Percentiles rank a stretch among this genome's conserved stretches.
Evolutionary conservation across 2,888 invertebrate genomes (phyloP).

Genomic region (Eupithecia exiguata): DNA sequence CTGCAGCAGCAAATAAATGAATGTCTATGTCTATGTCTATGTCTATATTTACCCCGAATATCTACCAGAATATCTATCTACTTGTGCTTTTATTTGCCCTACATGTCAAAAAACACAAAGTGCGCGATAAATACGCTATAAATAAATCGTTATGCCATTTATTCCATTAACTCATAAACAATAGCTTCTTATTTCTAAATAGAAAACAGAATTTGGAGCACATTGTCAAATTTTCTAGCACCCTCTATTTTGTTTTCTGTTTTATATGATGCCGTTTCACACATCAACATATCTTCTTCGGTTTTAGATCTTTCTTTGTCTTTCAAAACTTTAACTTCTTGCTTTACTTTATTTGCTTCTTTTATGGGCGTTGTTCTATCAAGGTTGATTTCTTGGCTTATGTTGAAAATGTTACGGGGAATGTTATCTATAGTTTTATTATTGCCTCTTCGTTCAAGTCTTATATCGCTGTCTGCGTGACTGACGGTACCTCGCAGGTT

Average conservation of each 20-base stretch:
- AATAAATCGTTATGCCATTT: neutral
- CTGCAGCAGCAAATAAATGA: too few relatives aligned
- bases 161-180: neutral
- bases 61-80: too few relatives aligned
- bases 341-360: slow-evolving; percentile 52
- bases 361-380: slow-evolving; percentile 54
- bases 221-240: slow-evolving; percentile 57
- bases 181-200: slow-evolving; percentile 49
- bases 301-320: slow-evolving; percentile 45
- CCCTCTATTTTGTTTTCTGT: slow-evolving; percentile 53
- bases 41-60: too few relatives aligned
- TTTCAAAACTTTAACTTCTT: slow-evolving; percentile 56
- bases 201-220: slow-evolving; percentile 70
- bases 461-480: slow-evolving; percentile 72
- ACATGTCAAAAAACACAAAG: too few relatives aligned
- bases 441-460: slow-evolving; percentile 61
- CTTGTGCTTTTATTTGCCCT: too few relatives aligned
- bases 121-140: too few relatives aligned
- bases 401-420: slow-evolving; percentile 73
- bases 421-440: slow-evolving; percentile 53
- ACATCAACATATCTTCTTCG: slow-evolving; percentile 71
- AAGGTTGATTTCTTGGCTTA: slow-evolving; percentile 76
- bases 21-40: too few relatives aligned
- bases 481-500: slow-evolving; percentile 74
- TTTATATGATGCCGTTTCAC: slow-evolving; percentile 58